Percentiles rank a stretch among this genome's conserved stretches.
phyloP scores from a whole-genome alignment of 2,797 vertebrate species.

The Tympanoctomys barrerae region DNA sequence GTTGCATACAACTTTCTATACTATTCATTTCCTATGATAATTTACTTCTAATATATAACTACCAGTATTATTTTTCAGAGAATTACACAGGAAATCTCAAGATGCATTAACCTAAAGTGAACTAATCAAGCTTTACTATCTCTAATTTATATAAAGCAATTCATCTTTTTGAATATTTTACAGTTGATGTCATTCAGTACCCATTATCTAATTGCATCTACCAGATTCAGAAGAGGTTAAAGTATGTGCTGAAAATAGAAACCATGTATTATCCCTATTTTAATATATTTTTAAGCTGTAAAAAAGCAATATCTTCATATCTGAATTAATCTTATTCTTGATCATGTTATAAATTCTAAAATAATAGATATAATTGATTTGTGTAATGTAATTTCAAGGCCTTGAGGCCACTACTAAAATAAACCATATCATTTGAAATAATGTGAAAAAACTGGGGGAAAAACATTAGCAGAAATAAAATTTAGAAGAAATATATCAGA shows the following conservation, averaged over 20 bases:
- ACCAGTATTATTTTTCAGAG: slow-evolving; percentile 64
- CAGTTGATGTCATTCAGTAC: slow-evolving; percentile 57
- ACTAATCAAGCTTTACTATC: slow-evolving; percentile 74
- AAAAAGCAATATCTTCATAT: slow-evolving; percentile 47
- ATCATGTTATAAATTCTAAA: slow-evolving; percentile 53
- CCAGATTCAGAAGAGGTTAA: slow-evolving; percentile 63
- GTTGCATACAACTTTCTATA: slow-evolving; percentile 41
- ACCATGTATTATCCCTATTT: slow-evolving; percentile 58
- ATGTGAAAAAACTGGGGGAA: no score
- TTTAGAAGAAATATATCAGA: slow-evolving; percentile 76
- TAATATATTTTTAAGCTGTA: slow-evolving; percentile 52
- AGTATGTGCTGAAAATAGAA: slow-evolving; percentile 29
- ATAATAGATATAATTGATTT: slow-evolving; percentile 64
- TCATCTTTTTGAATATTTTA: slow-evolving; percentile 75
- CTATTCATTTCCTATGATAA: slow-evolving; percentile 57
- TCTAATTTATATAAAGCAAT: slow-evolving; percentile 77
- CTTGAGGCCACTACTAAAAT: slow-evolving; percentile 71
- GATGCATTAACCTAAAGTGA: slow-evolving; percentile 75
- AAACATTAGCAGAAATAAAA: slow-evolving; percentile 70
- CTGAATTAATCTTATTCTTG: slow-evolving; percentile 39
- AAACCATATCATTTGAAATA: slow-evolving; percentile 62
- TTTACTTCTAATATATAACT: slow-evolving; percentile 68
- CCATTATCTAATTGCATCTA: slow-evolving; percentile 68
- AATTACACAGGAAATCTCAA: slow-evolving; percentile 67
- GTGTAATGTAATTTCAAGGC: slow-evolving; percentile 58